Evolutionary conservation across 2,888 invertebrate species (phyloP), one percentile per base, ranked within the genome.

Genomic region (Linnaemya tessellans): DNA sequence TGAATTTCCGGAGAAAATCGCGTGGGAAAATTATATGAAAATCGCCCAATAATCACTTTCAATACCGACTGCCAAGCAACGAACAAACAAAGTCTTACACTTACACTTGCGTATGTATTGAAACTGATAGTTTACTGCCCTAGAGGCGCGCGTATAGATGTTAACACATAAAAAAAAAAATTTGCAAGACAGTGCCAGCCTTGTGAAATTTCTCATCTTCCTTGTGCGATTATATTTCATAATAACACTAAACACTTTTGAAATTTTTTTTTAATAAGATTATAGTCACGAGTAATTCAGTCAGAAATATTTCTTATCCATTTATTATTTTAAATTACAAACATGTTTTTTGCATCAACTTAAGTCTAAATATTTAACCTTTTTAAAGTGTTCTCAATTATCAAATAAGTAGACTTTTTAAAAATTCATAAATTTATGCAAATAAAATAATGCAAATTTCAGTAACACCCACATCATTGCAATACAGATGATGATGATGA

Each of bases 311-410:
- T 58, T 51, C 11, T 54, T 56, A 64, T 49, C 3, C 20, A 30
- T 68, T 62, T 35, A 9, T 41, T 70, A 41, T 35, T 56, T 25
- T 43, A 35, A 74, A 70, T 56, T 43, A 51, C 18, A 25, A 60
- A 60, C 18, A 46, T 22, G 1, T 54, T n/a, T 49, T 25, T 70
- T 70, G 1, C 11, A 22, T 41, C 30, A 64, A 51, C 46, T 80
- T 49, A 64, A 70, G 79, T 65, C 49, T 71, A 54, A 54, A 64
- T 80, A 77, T 80, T 85, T 85, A 85, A 85, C 85, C 85, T 80
- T 67, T 79, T 71, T 75, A 43, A 86, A 84, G 80, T 84, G 80
- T 84, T 84, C 60, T 84, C 67, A 86, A 84, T 86, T 75, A 81
- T 78, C 78, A 71, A 75, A 74, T 81, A 64, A 79, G 70, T 64